Evolutionary conservation across 2,888 invertebrate species (phyloP), one percentile per base, ranked within the genome.

Genomic region (Nephrocerus scutellatus): DNA sequence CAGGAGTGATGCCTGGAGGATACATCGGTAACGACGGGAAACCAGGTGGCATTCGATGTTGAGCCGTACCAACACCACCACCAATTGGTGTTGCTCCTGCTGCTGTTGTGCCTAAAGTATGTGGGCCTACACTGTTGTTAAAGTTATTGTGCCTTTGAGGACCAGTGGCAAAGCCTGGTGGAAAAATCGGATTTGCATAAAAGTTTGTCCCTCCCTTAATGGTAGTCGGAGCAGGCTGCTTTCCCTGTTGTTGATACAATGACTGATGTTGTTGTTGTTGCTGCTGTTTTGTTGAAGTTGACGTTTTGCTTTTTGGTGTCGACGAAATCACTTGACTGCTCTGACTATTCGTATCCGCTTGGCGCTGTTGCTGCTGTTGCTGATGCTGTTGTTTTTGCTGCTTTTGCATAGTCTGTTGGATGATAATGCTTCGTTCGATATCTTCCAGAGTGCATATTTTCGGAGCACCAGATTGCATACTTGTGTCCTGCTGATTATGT

Each of bases 361-460:
- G 38, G 16, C 47, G 45, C 33, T 46, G 45, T 36, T 48, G 48
- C 26, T 54, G 50, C 14, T 48, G 49, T 13, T 51, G 46, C 14
- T 50, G 51, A 12, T 46, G 48, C 24, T 50, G 53, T 12, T 49
- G 47, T 30, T 47, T 51, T 4, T 51, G 52, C 24, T 56, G 56
- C 20, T 62, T 61, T 14, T 59, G 54, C 24, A 57, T 54, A 23
- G 62, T 51, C 33, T 65, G 63, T 44, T 68, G 67, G 22, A 57
- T 62, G 22, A 66, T 62, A 23, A 68, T 52, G 41, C 65, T 68
- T 8, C 68, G 55, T 47, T 68, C 68, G 40, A 68, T 63, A 41
- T 68, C 68, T 46, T 68, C 68, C 2, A 68, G 52, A 5, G 68
- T 66, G 15, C 62, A 59, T 24, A 68, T 65, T 53, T 68, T 68